Conservation (phyloP, 2,888 invertebrate species). For the Carpatolechia fugitivella region DNA sequence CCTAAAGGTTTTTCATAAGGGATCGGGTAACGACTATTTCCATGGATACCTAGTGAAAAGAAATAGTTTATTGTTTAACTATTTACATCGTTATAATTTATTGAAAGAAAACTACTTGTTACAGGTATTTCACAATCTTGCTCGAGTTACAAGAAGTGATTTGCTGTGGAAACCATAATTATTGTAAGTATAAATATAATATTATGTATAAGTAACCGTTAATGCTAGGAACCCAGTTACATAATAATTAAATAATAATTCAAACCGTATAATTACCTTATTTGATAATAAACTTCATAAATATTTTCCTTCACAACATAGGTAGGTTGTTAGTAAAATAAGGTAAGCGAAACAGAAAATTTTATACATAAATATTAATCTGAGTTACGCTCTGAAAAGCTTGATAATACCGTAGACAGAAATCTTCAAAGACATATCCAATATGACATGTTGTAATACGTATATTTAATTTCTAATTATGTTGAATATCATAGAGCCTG, state of each 20-base stretch:
- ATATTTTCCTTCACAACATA: not conserved
- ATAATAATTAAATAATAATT: no score
- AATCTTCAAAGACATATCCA: not conserved
- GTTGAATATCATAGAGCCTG: no score
- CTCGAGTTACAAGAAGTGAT: conserved; percentile 57
- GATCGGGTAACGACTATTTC: no score
- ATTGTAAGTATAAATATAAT: conserved; percentile 37
- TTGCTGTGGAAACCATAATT: conserved; percentile 33
- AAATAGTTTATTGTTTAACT: no score
- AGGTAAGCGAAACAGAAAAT: conserved; percentile 2
- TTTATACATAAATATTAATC: conserved; percentile 23
- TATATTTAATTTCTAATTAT: no score
- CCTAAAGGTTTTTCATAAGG: no score
- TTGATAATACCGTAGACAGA: not conserved
- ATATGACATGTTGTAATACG: no score
- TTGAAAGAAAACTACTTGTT: conserved; percentile 31
- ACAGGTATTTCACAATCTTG: conserved; percentile 72
- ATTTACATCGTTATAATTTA: no score
- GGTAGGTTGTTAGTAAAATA: not conserved
- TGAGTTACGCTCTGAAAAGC: conserved; percentile 1
- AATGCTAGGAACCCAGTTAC: no score
- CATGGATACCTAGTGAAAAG: no score
- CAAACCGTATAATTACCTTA: not conserved
- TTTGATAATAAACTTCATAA: not conserved
- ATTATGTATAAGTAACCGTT: not conserved